phyloP scores from a whole-genome alignment of 2,888 invertebrate genomes.

The Drosophila mimetica region DNA sequence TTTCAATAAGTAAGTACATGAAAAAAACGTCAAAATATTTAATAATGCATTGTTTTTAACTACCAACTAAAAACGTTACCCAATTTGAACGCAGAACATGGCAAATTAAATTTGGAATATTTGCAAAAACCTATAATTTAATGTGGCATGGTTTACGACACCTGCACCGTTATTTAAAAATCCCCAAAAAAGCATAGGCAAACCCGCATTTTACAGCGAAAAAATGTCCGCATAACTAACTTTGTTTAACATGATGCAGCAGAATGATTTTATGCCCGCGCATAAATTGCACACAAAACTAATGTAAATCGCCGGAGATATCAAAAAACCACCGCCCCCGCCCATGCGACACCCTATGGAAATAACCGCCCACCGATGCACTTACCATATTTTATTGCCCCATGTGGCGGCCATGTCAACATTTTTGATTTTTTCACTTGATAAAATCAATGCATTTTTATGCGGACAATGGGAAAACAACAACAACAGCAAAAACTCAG shows the following conservation, averaged over 20 bases:
- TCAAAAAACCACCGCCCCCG: not conserved
- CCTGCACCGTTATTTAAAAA: constrained; percentile 3
- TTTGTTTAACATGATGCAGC: constrained; percentile 29
- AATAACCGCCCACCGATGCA: constrained; percentile 21
- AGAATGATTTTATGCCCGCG: constrained; percentile 27
- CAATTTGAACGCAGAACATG: too few species aligned
- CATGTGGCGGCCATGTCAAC: constrained; percentile 62
- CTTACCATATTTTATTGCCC: constrained; percentile 48
- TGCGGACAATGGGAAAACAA: constrained; percentile 48
- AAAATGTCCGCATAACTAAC: constrained; percentile 12
- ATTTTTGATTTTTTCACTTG: constrained; percentile 71
- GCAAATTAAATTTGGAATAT: too few species aligned
- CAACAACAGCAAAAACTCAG: constrained; percentile 17
- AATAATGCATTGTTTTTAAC: too few species aligned
- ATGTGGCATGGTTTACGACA: not conserved
- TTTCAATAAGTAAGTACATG: too few species aligned
- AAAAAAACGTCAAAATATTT: not conserved
- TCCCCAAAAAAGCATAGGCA: not conserved
- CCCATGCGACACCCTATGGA: not conserved
- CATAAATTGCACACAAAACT: constrained; percentile 47
- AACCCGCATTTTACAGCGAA: not conserved
- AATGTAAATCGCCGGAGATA: constrained; percentile 47
- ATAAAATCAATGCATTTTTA: constrained; percentile 66
- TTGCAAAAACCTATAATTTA: not conserved
- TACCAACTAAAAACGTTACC: not conserved